These are phyloP conservation scores for Sthenelais limicola DNA, from an alignment of 2,888 invertebrate species.

Conservation along the genomic window DNA sequence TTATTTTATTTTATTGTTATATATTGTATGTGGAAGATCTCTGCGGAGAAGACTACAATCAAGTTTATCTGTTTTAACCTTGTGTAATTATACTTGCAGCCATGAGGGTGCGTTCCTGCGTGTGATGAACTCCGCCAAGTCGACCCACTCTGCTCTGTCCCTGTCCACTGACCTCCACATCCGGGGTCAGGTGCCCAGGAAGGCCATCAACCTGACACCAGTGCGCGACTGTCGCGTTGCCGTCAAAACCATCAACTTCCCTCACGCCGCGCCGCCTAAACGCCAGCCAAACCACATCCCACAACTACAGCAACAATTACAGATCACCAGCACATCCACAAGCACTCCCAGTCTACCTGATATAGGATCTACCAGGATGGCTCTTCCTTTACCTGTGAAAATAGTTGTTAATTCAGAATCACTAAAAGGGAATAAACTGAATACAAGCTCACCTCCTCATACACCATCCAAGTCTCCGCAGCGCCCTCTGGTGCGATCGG, in stretches of 20 bases:
- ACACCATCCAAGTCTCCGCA: neutral
- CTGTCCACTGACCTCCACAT: neutral
- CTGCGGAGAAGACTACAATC: too few species aligned
- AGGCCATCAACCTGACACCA: constrained; percentile 22
- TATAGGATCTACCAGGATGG: neutral
- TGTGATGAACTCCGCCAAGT: too few species aligned
- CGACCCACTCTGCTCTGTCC: neutral
- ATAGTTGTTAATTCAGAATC: constrained; percentile 25
- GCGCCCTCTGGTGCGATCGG: neutral
- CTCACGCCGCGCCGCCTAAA: neutral
- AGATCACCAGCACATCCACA: neutral
- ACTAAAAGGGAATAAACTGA: constrained; percentile 16
- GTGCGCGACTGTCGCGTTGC: constrained; percentile 23
- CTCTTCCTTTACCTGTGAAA: constrained; percentile 12
- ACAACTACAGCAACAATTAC: constrained; percentile 5
- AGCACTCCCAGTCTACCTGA: neutral
- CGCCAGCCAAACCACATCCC: constrained; percentile 16
- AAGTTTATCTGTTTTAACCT: too few species aligned
- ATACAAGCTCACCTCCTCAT: constrained; percentile 1
- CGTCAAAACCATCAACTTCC: constrained; percentile 14
- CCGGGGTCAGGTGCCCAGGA: neutral
- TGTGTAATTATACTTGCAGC: too few species aligned
- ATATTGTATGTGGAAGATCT: too few species aligned
- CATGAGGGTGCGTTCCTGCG: too few species aligned
- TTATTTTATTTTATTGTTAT: too few species aligned